Conservation (phyloP, 2,113 vertebrate species). For the Vombatus ursinus region DNA sequence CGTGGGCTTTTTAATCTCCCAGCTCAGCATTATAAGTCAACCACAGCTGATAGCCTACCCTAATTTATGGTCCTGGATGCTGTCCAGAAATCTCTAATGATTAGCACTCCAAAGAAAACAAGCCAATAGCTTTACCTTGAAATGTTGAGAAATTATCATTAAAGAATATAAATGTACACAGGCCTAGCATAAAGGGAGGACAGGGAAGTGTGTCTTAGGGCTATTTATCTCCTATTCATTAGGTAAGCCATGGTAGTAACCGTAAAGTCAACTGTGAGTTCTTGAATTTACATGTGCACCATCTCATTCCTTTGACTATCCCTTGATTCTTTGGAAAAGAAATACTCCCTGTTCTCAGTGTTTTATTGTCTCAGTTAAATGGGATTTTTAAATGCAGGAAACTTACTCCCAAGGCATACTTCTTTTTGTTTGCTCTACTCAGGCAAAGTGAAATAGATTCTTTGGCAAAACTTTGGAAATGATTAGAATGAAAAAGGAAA, state of each 20-base stretch:
- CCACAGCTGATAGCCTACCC: conserved; percentile 46
- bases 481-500: background rate
- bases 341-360: background rate
- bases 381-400: background rate
- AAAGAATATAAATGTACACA: conserved; percentile 45
- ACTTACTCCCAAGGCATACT: background rate
- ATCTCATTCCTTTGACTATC: conserved; percentile 11
- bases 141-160: conserved; percentile 54
- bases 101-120: conserved; percentile 56
- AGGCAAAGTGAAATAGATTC: conserved; percentile 29
- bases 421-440: conserved; percentile 17
- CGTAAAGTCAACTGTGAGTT: background rate
- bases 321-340: background rate
- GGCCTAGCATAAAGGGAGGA: background rate
- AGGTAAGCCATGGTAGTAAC: background rate
- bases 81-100: conserved; percentile 55
- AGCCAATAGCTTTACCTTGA: conserved; percentile 38
- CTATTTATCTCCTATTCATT: conserved; percentile 42
- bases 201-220: conserved; percentile 13
- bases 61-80: conserved; percentile 68
- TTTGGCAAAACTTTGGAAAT: conserved; percentile 47
- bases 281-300: conserved; percentile 15
- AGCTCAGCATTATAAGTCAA: conserved; percentile 63
- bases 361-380: conserved; percentile 35
- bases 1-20: conserved; percentile 58